phyloP scores from a whole-genome alignment of 2,797 vertebrate genomes.

The Anomalospiza imberbis region DNA sequence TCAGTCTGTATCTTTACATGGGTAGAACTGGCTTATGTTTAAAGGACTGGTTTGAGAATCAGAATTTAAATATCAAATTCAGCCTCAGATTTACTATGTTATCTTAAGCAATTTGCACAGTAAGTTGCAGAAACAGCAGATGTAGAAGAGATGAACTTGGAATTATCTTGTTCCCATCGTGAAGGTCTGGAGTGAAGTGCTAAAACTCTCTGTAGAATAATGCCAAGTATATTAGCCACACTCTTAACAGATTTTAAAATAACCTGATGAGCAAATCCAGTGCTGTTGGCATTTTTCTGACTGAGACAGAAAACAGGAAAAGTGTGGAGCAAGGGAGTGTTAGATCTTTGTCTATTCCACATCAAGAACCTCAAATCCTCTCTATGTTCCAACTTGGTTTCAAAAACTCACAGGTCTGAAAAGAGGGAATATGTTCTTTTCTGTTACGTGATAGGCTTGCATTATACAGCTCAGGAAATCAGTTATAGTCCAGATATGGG shows the following conservation, averaged over 20 bases:
- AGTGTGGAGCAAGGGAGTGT: background rate
- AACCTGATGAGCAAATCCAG: background rate
- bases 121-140: background rate
- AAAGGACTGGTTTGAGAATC: background rate
- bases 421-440: background rate
- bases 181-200: background rate
- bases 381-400: background rate
- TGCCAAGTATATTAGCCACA: background rate
- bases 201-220: background rate
- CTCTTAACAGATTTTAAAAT: background rate
- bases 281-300: background rate
- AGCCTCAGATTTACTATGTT: background rate
- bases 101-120: background rate
- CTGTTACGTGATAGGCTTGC: background rate
- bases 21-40: background rate
- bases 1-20: background rate
- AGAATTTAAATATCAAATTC: background rate
- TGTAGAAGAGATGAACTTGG: background rate
- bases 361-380: background rate
- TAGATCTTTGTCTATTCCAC: background rate
- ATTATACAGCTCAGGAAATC: background rate
- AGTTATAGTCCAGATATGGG: background rate
- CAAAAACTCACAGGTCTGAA: background rate
- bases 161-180: background rate
- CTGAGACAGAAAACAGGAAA: background rate